Evolutionary conservation across 2,888 invertebrate species (phyloP), one percentile per base, ranked within the genome.

Genomic region (Eupsilia transversa): DNA sequence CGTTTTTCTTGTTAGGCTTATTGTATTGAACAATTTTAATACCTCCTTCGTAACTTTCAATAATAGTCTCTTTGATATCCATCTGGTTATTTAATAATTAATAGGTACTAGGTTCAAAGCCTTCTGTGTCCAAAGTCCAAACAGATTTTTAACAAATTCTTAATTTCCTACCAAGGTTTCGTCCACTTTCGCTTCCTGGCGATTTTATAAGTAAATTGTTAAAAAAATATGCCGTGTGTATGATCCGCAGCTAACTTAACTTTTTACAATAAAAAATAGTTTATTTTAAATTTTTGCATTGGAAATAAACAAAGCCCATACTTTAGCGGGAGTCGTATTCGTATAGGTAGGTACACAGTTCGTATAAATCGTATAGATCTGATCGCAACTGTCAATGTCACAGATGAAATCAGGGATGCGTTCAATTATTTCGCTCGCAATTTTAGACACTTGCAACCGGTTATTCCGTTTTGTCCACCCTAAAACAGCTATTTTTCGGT

Each of bases 1-100:
- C 98, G 97, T 99, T 99, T 90, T 97, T 98, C 93, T 97, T 98
- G 5, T 93, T 92, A 0, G 98, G 98, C 89, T 98, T 97, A 91
- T 98, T 98, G 57, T 98, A 97, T 87, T 95, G 97, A 33, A 98
- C 96, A 38, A 97, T 88, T 91, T 93, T 93, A 60, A 96, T 92
- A 61, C 87, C 90, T 33, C 91, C 93, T 85, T 91, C 78, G 17
- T 80, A 79, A 57, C 87, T 88, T 89, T 93, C 94, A 60, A 94
- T 84, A 33, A 96, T 90, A 52, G 91, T 91, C 56, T 93, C 90
- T 52, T 70, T 80, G 49, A 72, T 80, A 59, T 86, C 84, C 92
- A 87, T 87, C n/a, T 77, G 82, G 35, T 23, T 35, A 20, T 41
- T 33, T 30, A 46, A 7, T n/a, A n/a, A n/a, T n/a, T n/a, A n/a